Percentiles rank a stretch among this genome's conserved stretches.
Evolutionary conservation across 2,888 invertebrate species (phyloP).

Genomic region (Tipula unca): DNA sequence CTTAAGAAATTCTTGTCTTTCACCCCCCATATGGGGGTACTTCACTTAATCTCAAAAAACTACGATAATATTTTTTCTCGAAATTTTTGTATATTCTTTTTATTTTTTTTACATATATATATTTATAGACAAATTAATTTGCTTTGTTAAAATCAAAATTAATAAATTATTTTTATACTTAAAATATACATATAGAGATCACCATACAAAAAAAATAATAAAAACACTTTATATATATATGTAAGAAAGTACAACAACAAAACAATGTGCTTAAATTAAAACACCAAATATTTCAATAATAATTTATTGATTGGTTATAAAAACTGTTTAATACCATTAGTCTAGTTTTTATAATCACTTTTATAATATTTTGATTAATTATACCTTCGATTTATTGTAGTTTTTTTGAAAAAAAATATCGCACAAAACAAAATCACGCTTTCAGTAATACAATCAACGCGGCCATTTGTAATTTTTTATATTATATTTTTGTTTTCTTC

Average conservation of each 20-base stretch:
- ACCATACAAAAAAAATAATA: not conserved
- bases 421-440: not conserved
- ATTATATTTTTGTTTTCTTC: not conserved
- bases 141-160: not conserved
- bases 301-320: not conserved
- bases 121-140: not conserved
- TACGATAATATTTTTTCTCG: not conserved
- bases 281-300: not conserved
- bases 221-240: not conserved
- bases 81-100: not conserved
- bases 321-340: not conserved
- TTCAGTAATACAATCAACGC: not conserved
- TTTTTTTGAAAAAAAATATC: not conserved
- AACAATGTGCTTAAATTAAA: not conserved
- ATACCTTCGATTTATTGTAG: not conserved
- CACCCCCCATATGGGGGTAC: not conserved
- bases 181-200: not conserved
- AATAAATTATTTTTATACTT: not conserved
- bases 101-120: not conserved
- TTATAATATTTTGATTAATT: not conserved
- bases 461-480: not conserved
- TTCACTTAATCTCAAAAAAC: not conserved
- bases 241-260: constrained; percentile 9
- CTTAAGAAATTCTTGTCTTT: not conserved
- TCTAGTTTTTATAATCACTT: not conserved